These are phyloP conservation scores for Tiphia femorata DNA, from an alignment of 2,888 invertebrate species.

Conservation along the genomic window DNA sequence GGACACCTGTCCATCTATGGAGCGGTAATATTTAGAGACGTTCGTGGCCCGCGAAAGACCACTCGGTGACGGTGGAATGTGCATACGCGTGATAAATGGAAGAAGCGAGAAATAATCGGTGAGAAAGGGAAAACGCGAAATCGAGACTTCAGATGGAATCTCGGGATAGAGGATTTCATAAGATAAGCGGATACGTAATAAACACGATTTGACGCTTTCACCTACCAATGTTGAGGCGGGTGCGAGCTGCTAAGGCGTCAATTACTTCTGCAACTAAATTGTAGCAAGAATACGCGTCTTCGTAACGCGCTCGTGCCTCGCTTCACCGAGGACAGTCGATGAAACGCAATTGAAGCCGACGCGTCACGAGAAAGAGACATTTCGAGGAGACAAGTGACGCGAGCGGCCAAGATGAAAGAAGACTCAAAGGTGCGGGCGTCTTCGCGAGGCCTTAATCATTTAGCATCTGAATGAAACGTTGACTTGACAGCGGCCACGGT, in stretches of 20 bases:
- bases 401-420: neutral
- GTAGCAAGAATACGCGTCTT: too few species aligned
- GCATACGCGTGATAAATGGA: neutral
- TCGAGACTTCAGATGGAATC: too few species aligned
- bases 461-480: neutral
- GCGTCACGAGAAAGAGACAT: neutral
- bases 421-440: conserved; percentile 4
- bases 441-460: neutral
- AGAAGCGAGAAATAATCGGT: conserved; percentile 11
- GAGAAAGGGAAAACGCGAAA: conserved; percentile 1
- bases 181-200: too few species aligned
- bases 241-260: too few species aligned
- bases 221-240: too few species aligned
- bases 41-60: conserved; percentile 11
- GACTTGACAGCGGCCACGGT: neutral
- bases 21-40: conserved; percentile 13
- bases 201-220: too few species aligned
- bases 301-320: too few species aligned
- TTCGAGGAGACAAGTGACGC: neutral
- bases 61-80: too few species aligned
- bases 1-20: conserved; percentile 26
- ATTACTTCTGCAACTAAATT: too few species aligned
- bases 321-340: neutral
- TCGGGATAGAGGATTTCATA: too few species aligned
- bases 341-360: neutral